Evolutionary conservation across 2,888 invertebrate species (phyloP), one percentile per base, ranked within the genome.

Genomic region (Pristionchus maxplancki): DNA sequence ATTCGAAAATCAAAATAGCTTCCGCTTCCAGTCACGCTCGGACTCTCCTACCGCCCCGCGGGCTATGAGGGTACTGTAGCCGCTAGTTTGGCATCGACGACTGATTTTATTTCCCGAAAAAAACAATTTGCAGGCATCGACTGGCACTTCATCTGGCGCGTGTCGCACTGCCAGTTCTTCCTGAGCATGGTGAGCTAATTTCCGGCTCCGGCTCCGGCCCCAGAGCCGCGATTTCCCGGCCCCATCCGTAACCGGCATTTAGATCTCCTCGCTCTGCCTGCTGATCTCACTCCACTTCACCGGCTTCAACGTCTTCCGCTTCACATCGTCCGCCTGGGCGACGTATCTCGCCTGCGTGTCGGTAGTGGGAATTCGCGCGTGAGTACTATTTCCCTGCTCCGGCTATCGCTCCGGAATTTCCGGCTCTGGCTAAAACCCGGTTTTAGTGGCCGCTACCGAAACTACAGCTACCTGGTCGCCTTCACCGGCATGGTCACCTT

Each of bases 401-500:
- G 78, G 44, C n/a, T 48, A n/a, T 20, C 37, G 74, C 20, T 40
- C 15, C 8, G 9, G 17, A 81, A n/a, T 40, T 48, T 3, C 53
- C 53, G 50, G 82, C 50, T 71, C 78, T 20, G 71, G 28, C 78
- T 11, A 40, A 48, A 24, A 15, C 78, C 78, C 44, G 13, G 50
- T 20, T 64, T 64, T 88, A 89, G 89, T 28, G 89, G 87, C 20
- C 81, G 83, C 48, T 62, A 50, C 50, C 82, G 83, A 20, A 81
- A 82, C 89, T 89, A 89, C 88, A 17, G 44, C 28, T 88, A 89
- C 62, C 64, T 87, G 58, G 78, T 89, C 28, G 89, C 89, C 48
- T 90, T 88, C 83, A 58, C 87, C 9, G 89, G 89, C 50, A 90
- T 90, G 90, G 84, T 88, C 48, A 50, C 83, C 11, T 90, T 90